Conservation (phyloP, 1,140 invertebrate species). For the Drosophila neocordata region DNA sequence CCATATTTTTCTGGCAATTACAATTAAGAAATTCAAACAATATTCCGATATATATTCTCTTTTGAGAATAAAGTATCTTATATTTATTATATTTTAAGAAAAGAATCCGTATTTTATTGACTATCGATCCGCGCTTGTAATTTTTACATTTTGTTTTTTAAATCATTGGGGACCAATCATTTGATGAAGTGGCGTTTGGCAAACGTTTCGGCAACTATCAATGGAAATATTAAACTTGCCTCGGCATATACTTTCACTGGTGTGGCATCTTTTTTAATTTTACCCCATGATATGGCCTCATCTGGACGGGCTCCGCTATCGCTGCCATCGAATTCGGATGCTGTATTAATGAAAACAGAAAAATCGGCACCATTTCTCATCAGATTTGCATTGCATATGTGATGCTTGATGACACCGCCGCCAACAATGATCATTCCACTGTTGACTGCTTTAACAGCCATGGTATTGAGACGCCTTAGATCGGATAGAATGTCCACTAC, state of each 20-base stretch:
- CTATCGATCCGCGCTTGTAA: not conserved
- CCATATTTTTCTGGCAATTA: no score
- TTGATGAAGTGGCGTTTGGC: constrained; percentile 85
- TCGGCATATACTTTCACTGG: constrained; percentile 99
- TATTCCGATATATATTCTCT: no score
- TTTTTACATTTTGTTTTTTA: constrained; percentile 30
- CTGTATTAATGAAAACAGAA: constrained; percentile 98
- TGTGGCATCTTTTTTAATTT: constrained; percentile 93
- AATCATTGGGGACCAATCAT: constrained; percentile 16
- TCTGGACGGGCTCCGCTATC: constrained; percentile 98
- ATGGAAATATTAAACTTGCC: constrained; percentile 96
- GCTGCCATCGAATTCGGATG: constrained; percentile 98
- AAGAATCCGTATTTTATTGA: no score
- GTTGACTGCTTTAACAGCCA: constrained; percentile 96
- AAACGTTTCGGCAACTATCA: constrained; percentile 98
- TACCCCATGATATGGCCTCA: constrained; percentile 99
- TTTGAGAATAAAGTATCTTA: no score
- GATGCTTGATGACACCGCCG: constrained; percentile 99
- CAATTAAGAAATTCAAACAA: no score
- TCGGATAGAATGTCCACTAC: constrained; percentile 97
- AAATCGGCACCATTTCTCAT: constrained; percentile 99
- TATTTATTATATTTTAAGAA: no score
- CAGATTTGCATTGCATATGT: constrained; percentile 98
- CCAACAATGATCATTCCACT: constrained; percentile 99
- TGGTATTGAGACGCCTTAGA: constrained; percentile 94